These are phyloP conservation scores for Pocota personata DNA, from an alignment of 2,888 invertebrate genomes.

Conservation along the genomic window DNA sequence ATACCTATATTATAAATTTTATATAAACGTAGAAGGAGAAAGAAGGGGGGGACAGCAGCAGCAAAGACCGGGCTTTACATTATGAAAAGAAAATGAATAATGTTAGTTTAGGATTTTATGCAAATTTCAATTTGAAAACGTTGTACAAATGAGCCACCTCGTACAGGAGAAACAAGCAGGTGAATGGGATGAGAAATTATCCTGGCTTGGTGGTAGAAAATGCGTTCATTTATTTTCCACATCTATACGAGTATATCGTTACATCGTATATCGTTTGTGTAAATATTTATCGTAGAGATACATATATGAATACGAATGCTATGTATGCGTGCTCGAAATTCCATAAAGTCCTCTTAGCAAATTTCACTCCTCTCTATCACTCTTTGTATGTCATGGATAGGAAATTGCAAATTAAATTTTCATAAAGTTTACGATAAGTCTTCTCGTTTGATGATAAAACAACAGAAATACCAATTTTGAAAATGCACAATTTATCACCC, in stretches of 20 bases:
- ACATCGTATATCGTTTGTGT: not conserved
- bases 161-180: not conserved
- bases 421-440: slow-evolving; percentile 61
- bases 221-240: slow-evolving; percentile 67
- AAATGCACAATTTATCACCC: slow-evolving; percentile 49
- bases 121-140: slow-evolving; percentile 71
- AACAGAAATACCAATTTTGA: slow-evolving; percentile 54
- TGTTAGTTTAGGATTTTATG: slow-evolving; percentile 72
- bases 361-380: not conserved
- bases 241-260: no score
- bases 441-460: slow-evolving; percentile 36
- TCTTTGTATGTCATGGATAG: slow-evolving; percentile 25
- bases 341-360: slow-evolving; percentile 35
- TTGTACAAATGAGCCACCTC: slow-evolving; percentile 61
- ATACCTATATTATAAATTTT: slow-evolving; percentile 9
- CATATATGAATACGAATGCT: slow-evolving; percentile 23
- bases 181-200: slow-evolving; percentile 45
- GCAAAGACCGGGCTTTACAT: slow-evolving; percentile 66
- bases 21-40: slow-evolving; percentile 20
- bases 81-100: slow-evolving; percentile 73
- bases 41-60: slow-evolving; percentile 20
- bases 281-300: not conserved
- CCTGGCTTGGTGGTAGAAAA: slow-evolving; percentile 41
- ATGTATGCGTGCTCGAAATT: slow-evolving; percentile 60
- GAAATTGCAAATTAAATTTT: slow-evolving; percentile 71